Base-by-base conservation (phyloP, 2,113 vertebrate genomes). In the Phrynosoma blainvillii region DNA sequence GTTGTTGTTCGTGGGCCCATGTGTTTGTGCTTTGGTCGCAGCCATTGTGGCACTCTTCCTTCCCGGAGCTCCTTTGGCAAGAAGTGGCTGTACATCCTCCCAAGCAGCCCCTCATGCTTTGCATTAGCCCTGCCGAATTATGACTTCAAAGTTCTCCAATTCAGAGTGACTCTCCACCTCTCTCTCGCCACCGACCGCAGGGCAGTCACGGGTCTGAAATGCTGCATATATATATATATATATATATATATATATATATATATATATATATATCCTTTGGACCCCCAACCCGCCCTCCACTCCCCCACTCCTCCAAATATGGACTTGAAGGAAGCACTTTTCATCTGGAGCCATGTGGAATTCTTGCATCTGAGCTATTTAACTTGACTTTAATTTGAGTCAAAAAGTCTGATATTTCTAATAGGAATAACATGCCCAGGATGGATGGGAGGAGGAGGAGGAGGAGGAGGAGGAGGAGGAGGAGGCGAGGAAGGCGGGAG, bases 361-460 rank as follows among this genome's bases (percentile, higher is more conserved):
- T 95, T 96, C 95, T 82, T 95, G 79, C 93, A 84, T 94, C 93
- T 74, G 93, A 96, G 95, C 95, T 93, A 92, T 95, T 96, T 95
- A 97, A 96, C 95, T 93, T 97, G 95, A 96, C 93, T 97, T 96
- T 96, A 96, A 96, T 96, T 96, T 95, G 95, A 96, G 89, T 91
- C 85, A 85, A 96, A 96, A 94, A 14, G 88, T 94, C 95, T 97
- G 96, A 96, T 97, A 95, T 96, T 97, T 95, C 93, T 96, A 95
- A 96, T 96, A 95, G 95, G 68, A 94, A 95, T 96, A 95, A 92
- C 94, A 77, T 89, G 92, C 88, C 68, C 47, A 91, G 92, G 91
- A 90, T 85, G 83, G 90, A n/a, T n/a, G 66, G 2, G 25, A 73
- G 0, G 54, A n/a, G 71, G 1, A 30, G 62, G 59, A 86, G 90